Percentiles rank a stretch among this genome's conserved stretches.
These are phyloP conservation scores for Eptesicus fuscus DNA, from an alignment of 2,113 vertebrate genomes.

Conservation along the genomic window DNA sequence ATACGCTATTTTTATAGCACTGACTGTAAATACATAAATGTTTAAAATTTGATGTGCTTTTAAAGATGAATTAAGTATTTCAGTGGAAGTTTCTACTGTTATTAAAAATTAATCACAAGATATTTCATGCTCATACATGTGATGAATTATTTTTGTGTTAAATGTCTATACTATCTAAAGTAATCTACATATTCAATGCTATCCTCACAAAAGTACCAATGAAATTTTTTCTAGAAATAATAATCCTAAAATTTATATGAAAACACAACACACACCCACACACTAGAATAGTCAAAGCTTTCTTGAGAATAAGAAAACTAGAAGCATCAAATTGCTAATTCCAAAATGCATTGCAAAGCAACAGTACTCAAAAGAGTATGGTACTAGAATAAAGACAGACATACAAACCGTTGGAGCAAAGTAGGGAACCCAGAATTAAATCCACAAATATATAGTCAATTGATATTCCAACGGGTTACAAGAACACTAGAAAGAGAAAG, in stretches of 20 bases:
- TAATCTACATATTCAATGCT: neutral
- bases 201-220: neutral
- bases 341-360: neutral
- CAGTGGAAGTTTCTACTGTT: neutral
- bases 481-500: neutral
- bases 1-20: neutral
- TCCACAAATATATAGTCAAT: neutral
- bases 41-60: neutral
- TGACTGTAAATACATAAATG: neutral
- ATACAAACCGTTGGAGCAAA: neutral
- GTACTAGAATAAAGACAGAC: too few species aligned
- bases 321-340: neutral
- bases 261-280: neutral
- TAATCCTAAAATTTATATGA: neutral
- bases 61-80: constrained; percentile 10
- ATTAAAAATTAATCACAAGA: constrained; percentile 4
- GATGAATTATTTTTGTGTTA: neutral
- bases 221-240: neutral
- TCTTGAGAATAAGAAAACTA: neutral
- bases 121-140: neutral
- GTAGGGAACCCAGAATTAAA: neutral
- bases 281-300: neutral
- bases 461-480: neutral
- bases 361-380: too few species aligned
- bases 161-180: neutral